Conservation (phyloP, 2,888 invertebrate species). For the Habroteleia sp. region DNA sequence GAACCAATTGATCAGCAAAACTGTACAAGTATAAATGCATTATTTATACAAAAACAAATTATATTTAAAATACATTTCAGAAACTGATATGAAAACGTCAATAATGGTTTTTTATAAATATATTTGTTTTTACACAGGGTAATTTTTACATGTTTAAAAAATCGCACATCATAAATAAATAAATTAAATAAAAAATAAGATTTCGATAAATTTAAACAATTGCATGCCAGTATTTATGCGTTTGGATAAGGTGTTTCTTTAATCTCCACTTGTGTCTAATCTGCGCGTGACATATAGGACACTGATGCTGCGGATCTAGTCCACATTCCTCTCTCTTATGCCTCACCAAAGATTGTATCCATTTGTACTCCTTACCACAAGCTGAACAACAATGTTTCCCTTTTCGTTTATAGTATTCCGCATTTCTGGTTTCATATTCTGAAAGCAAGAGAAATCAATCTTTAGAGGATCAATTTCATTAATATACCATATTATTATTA, state of each 20-base stretch:
- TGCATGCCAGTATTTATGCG: slow-evolving; percentile 67
- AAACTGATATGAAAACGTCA: too few relatives aligned
- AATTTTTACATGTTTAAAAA: slow-evolving; percentile 8
- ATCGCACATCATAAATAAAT: not conserved
- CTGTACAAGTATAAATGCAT: too few relatives aligned
- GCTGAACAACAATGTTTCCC: slow-evolving; percentile 82
- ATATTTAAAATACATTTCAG: too few relatives aligned
- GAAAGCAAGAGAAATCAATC: slow-evolving; percentile 35
- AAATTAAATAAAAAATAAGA: not conserved
- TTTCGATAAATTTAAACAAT: slow-evolving; percentile 17
- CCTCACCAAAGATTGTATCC: slow-evolving; percentile 87
- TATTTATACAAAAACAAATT: too few relatives aligned
- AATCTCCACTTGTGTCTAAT: slow-evolving; percentile 80
- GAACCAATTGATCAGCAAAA: too few relatives aligned
- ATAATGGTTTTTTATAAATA: slow-evolving; percentile 12
- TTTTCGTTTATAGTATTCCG: slow-evolving; percentile 74
- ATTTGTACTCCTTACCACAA: slow-evolving; percentile 88
- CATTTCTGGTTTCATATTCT: slow-evolving; percentile 50
- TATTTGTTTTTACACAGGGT: not conserved
- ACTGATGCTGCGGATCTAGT: slow-evolving; percentile 79
- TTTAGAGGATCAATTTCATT: slow-evolving; percentile 3
- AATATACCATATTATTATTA: too few relatives aligned
- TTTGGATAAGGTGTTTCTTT: slow-evolving; percentile 76
- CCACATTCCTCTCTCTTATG: slow-evolving; percentile 83
- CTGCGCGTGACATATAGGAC: slow-evolving; percentile 77